Evolutionary conservation across 2,888 invertebrate genomes (phyloP).

Genomic region (Crocallis elinguaria): DNA sequence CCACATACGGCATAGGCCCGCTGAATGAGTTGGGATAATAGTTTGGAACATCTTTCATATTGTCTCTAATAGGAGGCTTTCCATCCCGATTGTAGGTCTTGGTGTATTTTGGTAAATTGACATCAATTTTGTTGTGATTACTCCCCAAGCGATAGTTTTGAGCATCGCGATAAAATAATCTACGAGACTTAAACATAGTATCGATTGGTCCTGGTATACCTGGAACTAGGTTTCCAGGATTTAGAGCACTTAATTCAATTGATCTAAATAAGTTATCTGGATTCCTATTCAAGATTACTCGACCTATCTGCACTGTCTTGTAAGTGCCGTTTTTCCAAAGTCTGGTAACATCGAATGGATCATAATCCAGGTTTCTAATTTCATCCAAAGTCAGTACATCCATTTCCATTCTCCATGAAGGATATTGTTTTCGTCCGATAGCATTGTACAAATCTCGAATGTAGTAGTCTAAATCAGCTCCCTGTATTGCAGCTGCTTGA

Average conservation of each 20-base stretch:
- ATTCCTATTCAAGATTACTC: constrained; percentile 55
- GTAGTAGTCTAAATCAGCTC: constrained; percentile 92
- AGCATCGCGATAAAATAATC: constrained; percentile 57
- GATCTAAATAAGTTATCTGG: constrained; percentile 61
- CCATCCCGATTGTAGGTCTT: constrained; percentile 74
- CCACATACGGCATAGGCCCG: constrained; percentile 89
- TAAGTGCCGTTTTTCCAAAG: constrained; percentile 69
- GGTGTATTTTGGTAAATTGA: constrained; percentile 59
- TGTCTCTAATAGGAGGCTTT: constrained; percentile 87
- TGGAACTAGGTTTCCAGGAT: constrained; percentile 66
- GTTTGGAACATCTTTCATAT: constrained; percentile 94
- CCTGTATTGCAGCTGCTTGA: constrained; percentile 86
- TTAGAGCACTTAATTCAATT: constrained; percentile 58
- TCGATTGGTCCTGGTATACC: constrained; percentile 69
- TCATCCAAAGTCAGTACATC: constrained; percentile 57
- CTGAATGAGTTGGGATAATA: constrained; percentile 97
- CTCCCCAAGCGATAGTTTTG: constrained; percentile 63
- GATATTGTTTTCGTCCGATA: constrained; percentile 39
- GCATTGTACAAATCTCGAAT: constrained; percentile 88
- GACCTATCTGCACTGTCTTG: constrained; percentile 55
- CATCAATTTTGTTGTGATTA: constrained; percentile 60
- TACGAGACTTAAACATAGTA: constrained; percentile 55
- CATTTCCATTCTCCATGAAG: constrained; percentile 65
- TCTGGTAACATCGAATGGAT: constrained; percentile 66
- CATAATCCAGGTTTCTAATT: constrained; percentile 52